Conservation (phyloP, 1,140 invertebrate genomes). For the Aphelinus atriplicis region DNA sequence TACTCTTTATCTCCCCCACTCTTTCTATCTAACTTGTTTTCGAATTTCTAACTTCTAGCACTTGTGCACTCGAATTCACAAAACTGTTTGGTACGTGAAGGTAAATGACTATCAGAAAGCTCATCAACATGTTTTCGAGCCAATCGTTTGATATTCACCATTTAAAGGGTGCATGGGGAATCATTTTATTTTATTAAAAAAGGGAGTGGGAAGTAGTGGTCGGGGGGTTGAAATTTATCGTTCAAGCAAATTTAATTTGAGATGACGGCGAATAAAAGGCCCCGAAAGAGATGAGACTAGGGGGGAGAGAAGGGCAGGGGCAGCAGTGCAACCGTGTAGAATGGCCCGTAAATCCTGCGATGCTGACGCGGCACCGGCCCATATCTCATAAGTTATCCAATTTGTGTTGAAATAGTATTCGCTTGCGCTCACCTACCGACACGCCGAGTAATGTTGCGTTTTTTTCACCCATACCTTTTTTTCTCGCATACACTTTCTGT, state of each 20-base stretch:
- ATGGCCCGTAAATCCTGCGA: conserved; percentile 59
- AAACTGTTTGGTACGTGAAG: too few species aligned
- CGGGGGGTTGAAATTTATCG: conserved; percentile 48
- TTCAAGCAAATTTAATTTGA: conserved; percentile 54
- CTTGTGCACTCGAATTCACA: not conserved
- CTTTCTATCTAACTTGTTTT: conserved; percentile 19
- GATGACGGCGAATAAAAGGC: conserved; percentile 33
- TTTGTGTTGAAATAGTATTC: conserved; percentile 63
- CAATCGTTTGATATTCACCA: not conserved
- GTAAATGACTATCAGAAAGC: not conserved
- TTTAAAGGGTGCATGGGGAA: not conserved
- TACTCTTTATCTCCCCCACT: conserved; percentile 11
- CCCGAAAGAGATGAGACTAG: conserved; percentile 23
- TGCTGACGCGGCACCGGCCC: conserved; percentile 57
- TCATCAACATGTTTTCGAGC: conserved; percentile 1
- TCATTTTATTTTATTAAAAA: conserved; percentile 21
- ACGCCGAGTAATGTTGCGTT: conserved; percentile 25
- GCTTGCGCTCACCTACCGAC: conserved; percentile 31
- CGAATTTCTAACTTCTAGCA: conserved; percentile 18
- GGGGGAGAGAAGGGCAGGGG: conserved; percentile 29
- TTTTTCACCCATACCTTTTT: conserved; percentile 5
- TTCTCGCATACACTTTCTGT: too few species aligned
- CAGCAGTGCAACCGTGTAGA: conserved; percentile 51
- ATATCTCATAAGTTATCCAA: conserved; percentile 66
- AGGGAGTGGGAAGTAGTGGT: conserved; percentile 33